phyloP scores from a whole-genome alignment of 2,797 vertebrate genomes.

The Anguilla pacifica region DNA sequence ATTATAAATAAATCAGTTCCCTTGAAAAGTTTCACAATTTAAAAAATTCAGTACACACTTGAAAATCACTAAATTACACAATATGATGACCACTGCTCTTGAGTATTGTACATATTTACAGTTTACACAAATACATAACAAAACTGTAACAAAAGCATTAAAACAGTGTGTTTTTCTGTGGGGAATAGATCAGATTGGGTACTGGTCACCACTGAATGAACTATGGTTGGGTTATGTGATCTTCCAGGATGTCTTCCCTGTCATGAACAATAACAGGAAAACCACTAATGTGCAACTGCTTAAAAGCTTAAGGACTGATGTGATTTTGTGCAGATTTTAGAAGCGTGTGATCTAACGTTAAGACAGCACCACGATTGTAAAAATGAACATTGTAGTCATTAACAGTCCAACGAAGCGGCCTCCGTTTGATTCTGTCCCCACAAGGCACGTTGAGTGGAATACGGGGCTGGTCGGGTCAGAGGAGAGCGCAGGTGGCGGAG shows the following conservation, averaged over 20 bases:
- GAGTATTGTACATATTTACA: slow-evolving; percentile 14
- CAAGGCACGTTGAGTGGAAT: slow-evolving; percentile 24
- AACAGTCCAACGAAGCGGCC: slow-evolving; percentile 3
- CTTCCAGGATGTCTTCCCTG: neutral
- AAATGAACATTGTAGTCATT: neutral
- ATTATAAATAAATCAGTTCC: slow-evolving; percentile 26
- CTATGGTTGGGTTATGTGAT: neutral
- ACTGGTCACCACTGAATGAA: neutral
- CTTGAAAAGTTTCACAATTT: slow-evolving; percentile 17
- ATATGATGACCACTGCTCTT: neutral
- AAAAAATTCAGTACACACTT: slow-evolving; percentile 25
- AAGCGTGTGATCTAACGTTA: neutral
- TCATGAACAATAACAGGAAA: neutral
- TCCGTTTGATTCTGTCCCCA: neutral
- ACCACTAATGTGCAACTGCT: neutral
- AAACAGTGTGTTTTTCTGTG: slow-evolving; percentile 19
- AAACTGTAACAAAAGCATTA: slow-evolving; percentile 16
- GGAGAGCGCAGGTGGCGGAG: slow-evolving; percentile 77
- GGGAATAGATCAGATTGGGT: neutral
- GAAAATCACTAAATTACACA: neutral
- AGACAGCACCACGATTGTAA: neutral
- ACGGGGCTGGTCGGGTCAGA: slow-evolving; percentile 62
- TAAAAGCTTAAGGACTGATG: neutral
- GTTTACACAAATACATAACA: slow-evolving; percentile 18
- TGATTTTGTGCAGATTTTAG: neutral